Conservation (phyloP, 92 coral and sea anemone species). For the Phymanthus crucifer region DNA sequence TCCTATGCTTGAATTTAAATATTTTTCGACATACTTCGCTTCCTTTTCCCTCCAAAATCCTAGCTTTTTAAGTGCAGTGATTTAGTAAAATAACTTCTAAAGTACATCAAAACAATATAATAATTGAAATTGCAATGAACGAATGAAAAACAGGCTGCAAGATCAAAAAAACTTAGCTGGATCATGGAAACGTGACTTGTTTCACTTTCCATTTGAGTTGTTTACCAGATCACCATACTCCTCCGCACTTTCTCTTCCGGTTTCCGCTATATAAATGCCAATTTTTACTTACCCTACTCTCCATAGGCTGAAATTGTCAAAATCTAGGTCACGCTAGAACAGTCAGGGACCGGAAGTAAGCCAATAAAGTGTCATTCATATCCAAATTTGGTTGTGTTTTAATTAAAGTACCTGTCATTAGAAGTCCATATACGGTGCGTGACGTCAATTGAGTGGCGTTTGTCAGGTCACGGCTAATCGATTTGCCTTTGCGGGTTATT, state of each 20-base stretch:
- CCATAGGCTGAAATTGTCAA: neutral
- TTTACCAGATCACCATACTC: constrained; percentile 7
- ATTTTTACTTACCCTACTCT: constrained; percentile 7
- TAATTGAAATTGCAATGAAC: neutral
- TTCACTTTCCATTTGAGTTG: constrained; percentile 27
- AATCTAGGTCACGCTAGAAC: constrained; percentile 27
- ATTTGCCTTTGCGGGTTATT: constrained; percentile 56
- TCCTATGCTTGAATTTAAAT: no score
- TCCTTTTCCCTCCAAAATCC: no score
- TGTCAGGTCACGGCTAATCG: constrained; percentile 62
- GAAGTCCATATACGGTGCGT: constrained; percentile 70
- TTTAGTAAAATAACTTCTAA: neutral
- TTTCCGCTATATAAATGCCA: constrained; percentile 11
- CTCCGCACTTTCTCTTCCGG: constrained; percentile 13
- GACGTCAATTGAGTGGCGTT: constrained; percentile 83
- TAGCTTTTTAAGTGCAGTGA: no score
- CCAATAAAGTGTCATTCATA: constrained; percentile 31
- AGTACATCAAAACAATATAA: neutral
- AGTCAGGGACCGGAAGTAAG: constrained; percentile 58
- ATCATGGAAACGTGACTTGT: constrained; percentile 24
- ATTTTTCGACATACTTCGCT: no score
- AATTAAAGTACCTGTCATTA: constrained; percentile 63
- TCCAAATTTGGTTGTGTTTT: constrained; percentile 62
- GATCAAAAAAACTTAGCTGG: neutral
- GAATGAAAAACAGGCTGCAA: neutral